Conservation (phyloP, 2,113 vertebrate genomes). For the Pelecanus crispus region DNA sequence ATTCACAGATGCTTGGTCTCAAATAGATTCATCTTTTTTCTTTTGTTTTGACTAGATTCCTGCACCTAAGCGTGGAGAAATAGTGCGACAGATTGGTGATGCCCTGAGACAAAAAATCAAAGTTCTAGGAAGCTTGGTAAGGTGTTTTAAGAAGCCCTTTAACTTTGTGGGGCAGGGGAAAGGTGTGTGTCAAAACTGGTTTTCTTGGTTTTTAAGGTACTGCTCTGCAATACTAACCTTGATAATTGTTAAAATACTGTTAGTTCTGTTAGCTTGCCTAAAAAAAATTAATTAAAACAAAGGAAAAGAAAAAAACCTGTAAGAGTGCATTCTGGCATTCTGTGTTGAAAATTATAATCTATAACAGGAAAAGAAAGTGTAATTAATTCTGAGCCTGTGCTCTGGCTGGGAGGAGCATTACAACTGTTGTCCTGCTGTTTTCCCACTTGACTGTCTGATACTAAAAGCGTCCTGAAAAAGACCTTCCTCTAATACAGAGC, state of each 20-base stretch:
- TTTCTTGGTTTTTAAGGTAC: neutral
- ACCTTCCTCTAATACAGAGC: neutral
- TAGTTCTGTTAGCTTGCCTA: neutral
- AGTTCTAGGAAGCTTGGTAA: slow-evolving; percentile 87
- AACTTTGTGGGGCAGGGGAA: neutral
- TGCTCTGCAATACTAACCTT: neutral
- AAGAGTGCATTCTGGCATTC: neutral
- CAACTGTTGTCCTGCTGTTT: neutral
- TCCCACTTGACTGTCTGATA: neutral
- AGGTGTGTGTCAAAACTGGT: neutral
- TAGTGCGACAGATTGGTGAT: slow-evolving; percentile 95
- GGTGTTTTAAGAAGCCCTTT: neutral
- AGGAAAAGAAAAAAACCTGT: neutral
- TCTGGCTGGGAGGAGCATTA: neutral
- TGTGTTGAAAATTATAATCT: neutral
- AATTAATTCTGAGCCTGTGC: neutral
- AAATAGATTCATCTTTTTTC: neutral
- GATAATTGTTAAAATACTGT: neutral
- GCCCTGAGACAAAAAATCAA: slow-evolving; percentile 92
- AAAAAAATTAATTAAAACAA: neutral
- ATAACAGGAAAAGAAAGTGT: neutral
- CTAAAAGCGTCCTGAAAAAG: neutral
- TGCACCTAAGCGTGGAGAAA: slow-evolving; percentile 94
- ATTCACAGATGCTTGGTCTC: neutral
- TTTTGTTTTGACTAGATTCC: slow-evolving; percentile 77